Evolutionary conservation across 1,140 invertebrate species (phyloP).

Genomic region (Hyphantria cunea): DNA sequence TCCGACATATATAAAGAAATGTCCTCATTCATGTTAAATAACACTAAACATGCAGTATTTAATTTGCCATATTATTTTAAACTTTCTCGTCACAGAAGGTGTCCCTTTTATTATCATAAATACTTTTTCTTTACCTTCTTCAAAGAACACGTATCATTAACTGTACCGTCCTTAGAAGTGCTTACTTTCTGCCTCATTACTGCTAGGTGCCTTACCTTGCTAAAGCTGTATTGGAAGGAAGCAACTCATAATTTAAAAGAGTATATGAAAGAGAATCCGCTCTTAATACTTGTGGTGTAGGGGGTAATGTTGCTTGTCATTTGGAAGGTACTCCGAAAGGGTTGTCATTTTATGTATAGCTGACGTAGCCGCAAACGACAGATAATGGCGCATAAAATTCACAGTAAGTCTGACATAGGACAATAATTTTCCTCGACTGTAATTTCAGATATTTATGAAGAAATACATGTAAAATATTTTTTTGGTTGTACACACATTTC

Average conservation of each 20-base stretch:
- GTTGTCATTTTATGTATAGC: conserved; percentile 63
- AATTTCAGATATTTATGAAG: conserved; percentile 34
- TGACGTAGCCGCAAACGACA: conserved; percentile 60
- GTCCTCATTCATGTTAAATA: no score
- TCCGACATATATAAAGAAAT: no score
- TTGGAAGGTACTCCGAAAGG: conserved; percentile 43
- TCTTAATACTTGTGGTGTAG: conserved; percentile 30
- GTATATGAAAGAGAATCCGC: conserved; percentile 30
- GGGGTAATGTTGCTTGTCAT: conserved; percentile 31
- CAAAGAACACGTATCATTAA: no score
- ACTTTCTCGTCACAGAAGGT: no score
- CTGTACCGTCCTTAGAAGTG: conserved; percentile 21
- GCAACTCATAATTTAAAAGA: conserved; percentile 43
- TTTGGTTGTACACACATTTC: not conserved
- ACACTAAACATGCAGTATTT: no score
- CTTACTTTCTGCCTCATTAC: conserved; percentile 46
- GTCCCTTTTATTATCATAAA: no score
- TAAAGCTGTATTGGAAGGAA: conserved; percentile 44
- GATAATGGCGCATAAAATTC: conserved; percentile 69
- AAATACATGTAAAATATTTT: conserved; percentile 3
- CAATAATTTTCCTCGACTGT: conserved; percentile 42
- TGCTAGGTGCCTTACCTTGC: conserved; percentile 35
- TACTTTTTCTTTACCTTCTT: no score
- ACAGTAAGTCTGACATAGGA: conserved; percentile 44
- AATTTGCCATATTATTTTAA: no score